phyloP scores from a whole-genome alignment of 2,113 vertebrate species.

The Blennius ocellaris region DNA sequence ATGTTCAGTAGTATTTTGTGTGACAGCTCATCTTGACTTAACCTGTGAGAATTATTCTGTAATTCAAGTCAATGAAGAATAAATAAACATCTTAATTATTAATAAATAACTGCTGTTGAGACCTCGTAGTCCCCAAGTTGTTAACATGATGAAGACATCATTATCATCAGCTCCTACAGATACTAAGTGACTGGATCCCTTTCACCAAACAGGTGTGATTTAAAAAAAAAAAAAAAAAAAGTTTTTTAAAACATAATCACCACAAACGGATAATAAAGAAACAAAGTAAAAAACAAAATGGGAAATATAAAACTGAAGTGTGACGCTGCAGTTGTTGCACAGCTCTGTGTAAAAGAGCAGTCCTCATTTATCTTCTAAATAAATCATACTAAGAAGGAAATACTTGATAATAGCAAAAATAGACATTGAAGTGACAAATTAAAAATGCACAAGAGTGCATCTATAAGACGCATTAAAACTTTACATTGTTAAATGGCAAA shows the following conservation, averaged over 20 bases:
- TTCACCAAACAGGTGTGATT: too few relatives aligned
- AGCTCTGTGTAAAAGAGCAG: not conserved
- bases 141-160: too few relatives aligned
- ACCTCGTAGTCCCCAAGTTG: too few relatives aligned
- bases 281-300: too few relatives aligned
- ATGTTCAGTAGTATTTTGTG: too few relatives aligned
- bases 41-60: not conserved
- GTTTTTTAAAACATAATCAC: not conserved
- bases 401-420: not conserved
- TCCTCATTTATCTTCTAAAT: not conserved
- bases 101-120: too few relatives aligned
- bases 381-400: not conserved
- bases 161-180: too few relatives aligned
- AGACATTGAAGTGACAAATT: not conserved
- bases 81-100: too few relatives aligned
- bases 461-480: not conserved
- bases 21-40: too few relatives aligned
- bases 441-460: not conserved
- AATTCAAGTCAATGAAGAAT: conserved; percentile 1
- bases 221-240: too few relatives aligned
- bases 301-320: not conserved
- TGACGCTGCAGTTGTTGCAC: not conserved
- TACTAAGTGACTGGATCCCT: too few relatives aligned
- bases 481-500: too few relatives aligned
- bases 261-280: not conserved